Percentiles rank a stretch among this genome's conserved stretches.
These are phyloP conservation scores for Ptilonorhynchus violaceus DNA, from an alignment of 2,113 vertebrate genomes.

Conservation along the genomic window DNA sequence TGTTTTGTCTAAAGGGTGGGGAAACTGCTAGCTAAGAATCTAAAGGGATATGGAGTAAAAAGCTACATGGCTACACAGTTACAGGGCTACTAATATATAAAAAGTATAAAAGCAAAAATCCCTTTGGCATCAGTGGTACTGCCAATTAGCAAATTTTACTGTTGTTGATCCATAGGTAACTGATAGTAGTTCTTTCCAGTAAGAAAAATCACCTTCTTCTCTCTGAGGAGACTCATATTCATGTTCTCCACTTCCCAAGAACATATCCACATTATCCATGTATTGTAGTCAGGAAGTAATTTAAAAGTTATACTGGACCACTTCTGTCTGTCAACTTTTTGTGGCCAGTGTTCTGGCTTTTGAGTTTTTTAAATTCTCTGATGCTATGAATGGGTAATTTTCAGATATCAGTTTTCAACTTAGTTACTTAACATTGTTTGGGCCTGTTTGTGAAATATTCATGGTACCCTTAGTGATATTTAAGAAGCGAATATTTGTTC, in stretches of 20 bases:
- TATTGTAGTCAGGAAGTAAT: not conserved
- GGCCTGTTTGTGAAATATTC: not conserved
- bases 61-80: too few relatives aligned
- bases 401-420: not conserved
- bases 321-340: not conserved
- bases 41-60: too few relatives aligned
- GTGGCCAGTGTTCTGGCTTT: accelerated
- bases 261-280: not conserved
- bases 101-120: too few relatives aligned
- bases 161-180: not conserved
- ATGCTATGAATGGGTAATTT: not conserved
- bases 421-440: not conserved
- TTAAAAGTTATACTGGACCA: not conserved
- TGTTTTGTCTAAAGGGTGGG: too few relatives aligned
- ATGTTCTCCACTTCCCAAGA: not conserved
- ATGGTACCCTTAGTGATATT: not conserved
- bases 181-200: not conserved
- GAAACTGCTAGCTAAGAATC: too few relatives aligned
- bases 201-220: not conserved
- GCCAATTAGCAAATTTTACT: not conserved
- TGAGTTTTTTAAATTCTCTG: not conserved
- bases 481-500: not conserved
- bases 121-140: not conserved
- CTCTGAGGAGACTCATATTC: not conserved
- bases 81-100: too few relatives aligned